Evolutionary conservation across 2,888 invertebrate species (phyloP).

Genomic region (Pseudococcus jackbeardsleyi): DNA sequence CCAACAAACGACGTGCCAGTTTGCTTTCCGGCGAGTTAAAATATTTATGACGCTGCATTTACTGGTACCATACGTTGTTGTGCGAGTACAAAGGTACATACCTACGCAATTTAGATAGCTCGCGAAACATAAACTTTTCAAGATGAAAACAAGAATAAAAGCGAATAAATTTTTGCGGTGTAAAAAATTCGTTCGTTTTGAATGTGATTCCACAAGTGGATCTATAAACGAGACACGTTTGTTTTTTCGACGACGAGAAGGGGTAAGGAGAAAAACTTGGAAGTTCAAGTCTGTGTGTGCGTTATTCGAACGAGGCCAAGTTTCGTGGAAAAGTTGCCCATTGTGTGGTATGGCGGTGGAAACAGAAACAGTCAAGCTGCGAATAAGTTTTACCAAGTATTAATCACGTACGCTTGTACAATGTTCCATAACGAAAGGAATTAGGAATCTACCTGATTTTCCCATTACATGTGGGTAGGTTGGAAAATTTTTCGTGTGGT

Average conservation of each 20-base stretch:
- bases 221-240: constrained; percentile 24
- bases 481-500: too few relatives aligned
- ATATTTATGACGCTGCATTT: constrained; percentile 32
- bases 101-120: constrained; percentile 4
- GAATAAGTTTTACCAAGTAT: constrained; percentile 22
- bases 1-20: background rate
- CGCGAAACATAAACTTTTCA: constrained; percentile 14
- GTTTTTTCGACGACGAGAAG: background rate
- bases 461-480: background rate
- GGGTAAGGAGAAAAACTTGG: background rate
- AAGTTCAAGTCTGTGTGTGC: background rate
- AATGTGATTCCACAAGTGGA: constrained; percentile 1
- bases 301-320: background rate
- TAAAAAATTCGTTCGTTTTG: constrained; percentile 2
- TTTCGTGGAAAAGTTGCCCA: background rate
- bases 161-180: constrained; percentile 6
- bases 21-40: background rate
- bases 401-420: background rate
- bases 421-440: background rate
- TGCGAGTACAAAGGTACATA: background rate
- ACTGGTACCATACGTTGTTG: background rate
- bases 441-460: background rate
- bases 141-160: constrained; percentile 41
- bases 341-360: background rate
- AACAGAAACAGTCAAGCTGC: constrained; percentile 14